Percentiles rank a stretch among this genome's conserved stretches.
Conservation (phyloP, 2,888 invertebrate genomes). For the Colletes collaris region DNA sequence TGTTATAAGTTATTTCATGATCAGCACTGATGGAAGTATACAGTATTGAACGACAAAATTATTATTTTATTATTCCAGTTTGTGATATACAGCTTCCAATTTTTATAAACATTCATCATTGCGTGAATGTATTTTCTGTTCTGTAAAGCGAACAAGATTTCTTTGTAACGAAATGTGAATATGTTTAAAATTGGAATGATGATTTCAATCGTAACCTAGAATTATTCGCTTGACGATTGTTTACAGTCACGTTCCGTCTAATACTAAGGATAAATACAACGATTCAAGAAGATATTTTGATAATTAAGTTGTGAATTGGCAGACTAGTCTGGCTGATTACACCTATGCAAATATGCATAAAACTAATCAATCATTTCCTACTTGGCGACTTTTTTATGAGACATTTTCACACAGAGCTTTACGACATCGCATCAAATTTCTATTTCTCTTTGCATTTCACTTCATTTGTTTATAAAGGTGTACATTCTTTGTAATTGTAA, state of each 20-base stretch:
- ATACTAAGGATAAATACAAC: slow-evolving; percentile 22
- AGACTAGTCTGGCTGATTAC: slow-evolving; percentile 59
- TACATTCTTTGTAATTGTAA: slow-evolving; percentile 76
- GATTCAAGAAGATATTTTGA: slow-evolving; percentile 24
- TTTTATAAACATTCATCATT: background rate
- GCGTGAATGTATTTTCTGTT: slow-evolving; percentile 14
- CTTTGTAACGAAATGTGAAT: slow-evolving; percentile 21
- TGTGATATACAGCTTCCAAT: background rate
- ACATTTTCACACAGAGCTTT: slow-evolving; percentile 60
- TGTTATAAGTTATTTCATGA: slow-evolving; percentile 37
- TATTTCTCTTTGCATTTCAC: slow-evolving; percentile 65
- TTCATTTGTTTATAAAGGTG: slow-evolving; percentile 72
- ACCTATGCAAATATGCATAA: slow-evolving; percentile 37
- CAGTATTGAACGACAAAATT: background rate
- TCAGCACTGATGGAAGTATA: slow-evolving; percentile 10
- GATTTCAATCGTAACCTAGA: slow-evolving; percentile 5
- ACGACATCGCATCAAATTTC: slow-evolving; percentile 58
- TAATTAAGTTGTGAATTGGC: slow-evolving; percentile 20
- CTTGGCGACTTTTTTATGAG: slow-evolving; percentile 61
- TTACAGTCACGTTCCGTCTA: background rate
- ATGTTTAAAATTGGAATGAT: slow-evolving; percentile 9
- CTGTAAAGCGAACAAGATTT: slow-evolving; percentile 53
- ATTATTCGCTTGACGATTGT: slow-evolving; percentile 8
- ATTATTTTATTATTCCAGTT: slow-evolving; percentile 13
- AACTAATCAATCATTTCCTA: slow-evolving; percentile 34